Evolutionary conservation across 2,797 vertebrate species (phyloP).

Genomic region (Hydrolagus colliei): DNA sequence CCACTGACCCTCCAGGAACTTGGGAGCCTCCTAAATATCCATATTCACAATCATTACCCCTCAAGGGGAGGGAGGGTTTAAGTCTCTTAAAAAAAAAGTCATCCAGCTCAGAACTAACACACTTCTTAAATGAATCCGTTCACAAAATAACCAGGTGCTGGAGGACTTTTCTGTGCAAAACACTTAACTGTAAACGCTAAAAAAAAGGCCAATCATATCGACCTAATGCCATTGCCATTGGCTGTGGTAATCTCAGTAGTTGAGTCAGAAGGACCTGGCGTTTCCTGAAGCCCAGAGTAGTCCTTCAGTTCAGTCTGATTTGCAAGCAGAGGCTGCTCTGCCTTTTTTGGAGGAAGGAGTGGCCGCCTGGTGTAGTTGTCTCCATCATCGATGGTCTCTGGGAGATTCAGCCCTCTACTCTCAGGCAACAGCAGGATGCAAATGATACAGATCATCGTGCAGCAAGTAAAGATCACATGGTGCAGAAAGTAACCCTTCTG

Average conservation of each 20-base stretch:
- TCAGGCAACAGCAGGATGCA: constrained; percentile 92
- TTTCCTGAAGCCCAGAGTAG: constrained; percentile 74
- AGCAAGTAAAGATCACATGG: constrained; percentile 95
- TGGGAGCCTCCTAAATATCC: not conserved
- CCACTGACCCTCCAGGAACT: not conserved
- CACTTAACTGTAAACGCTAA: constrained; percentile 7
- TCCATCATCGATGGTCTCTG: constrained; percentile 77
- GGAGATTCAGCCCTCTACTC: constrained; percentile 78
- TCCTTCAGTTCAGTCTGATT: constrained; percentile 75
- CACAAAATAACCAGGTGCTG: constrained; percentile 1
- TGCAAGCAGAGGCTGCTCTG: constrained; percentile 77
- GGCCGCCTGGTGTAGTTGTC: constrained; percentile 83
- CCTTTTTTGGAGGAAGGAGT: constrained; percentile 73
- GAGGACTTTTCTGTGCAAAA: constrained; percentile 13
- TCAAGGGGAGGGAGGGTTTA: not conserved
- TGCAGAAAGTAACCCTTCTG: constrained; percentile 98
- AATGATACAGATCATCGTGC: constrained; percentile 96
- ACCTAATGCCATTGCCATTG: constrained; percentile 13
- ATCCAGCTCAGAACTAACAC: not conserved
- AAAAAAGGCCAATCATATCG: not conserved
- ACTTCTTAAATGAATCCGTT: not conserved
- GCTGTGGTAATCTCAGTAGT: constrained; percentile 47
- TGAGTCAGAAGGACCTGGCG: constrained; percentile 51
- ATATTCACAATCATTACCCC: not conserved
- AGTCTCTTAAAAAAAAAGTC: not conserved